Base-by-base conservation (phyloP, 1,140 invertebrate species). In the Neodiprion fabricii region DNA sequence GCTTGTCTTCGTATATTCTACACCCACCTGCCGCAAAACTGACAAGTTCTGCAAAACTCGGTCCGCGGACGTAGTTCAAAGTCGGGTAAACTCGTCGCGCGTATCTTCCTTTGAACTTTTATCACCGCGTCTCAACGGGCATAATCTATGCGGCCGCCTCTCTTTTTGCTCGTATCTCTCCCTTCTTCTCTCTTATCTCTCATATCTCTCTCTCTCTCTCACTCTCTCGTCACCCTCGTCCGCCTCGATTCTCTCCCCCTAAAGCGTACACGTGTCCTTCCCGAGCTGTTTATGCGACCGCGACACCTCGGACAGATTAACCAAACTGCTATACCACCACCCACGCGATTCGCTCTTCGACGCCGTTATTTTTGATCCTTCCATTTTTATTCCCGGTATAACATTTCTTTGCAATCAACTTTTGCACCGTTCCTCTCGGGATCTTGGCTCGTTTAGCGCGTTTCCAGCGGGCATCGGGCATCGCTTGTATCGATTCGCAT, bases 91-190 rank as follows among this genome's bases (percentile, higher is more conserved):
- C 53, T 61, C 53, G 53, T 61, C 28, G 4, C n/a, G n/a, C 11
- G 11, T 61, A 14, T 17, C n/a, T 61, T 61, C 53, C 53, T 61
- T 61, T 61, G 53, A 61, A 61, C 53, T 61, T 61, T 61, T 61
- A 61, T 61, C 53, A 61, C 53, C 53, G 53, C 28, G 28, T 40
- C 28, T 61, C 50, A 10, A n/a, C 28, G 17, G 9, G 28, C 28
- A 68, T 40, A 68, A 68, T 17, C 67, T 21, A 68, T 1, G 9
- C 67, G 9, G 9, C 21, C 28, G n/a, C 9, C 9, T 21, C n/a
- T 21, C 21, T 68, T 68, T 61, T 61, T 61, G 10, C 53, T 21
- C 17, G 17, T 21, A 21, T 21, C 17, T 21, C 17, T 21, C 17
- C 17, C 17, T 21, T 21, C 14, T 14, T 11, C 11, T 11, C 67